A percentile compares a stretch with the other conserved stretches of the same genome.
These are phyloP conservation scores for Merops nubicus DNA, from an alignment of 2,113 vertebrate genomes.

Conservation along the genomic window DNA sequence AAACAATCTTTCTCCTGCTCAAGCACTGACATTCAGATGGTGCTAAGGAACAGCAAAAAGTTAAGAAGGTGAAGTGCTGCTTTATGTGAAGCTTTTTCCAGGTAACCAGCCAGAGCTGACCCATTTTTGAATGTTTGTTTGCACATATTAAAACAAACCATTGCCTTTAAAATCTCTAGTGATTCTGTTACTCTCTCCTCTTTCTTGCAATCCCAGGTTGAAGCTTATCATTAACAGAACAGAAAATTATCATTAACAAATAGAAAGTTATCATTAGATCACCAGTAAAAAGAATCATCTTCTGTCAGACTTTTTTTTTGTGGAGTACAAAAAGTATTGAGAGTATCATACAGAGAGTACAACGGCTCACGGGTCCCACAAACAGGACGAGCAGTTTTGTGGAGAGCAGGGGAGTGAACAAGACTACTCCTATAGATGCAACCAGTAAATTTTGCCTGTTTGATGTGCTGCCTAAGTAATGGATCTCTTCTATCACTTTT, in stretches of 20 bases:
- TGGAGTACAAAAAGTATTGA: neutral
- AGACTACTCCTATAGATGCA: neutral
- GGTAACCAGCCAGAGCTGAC: neutral
- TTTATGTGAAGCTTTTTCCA: neutral
- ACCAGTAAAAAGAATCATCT: neutral
- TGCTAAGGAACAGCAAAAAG: neutral
- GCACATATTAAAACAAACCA: neutral
- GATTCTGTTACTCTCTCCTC: neutral
- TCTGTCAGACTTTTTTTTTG: neutral
- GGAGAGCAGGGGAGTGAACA: neutral
- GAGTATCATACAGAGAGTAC: neutral
- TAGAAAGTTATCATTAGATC: neutral
- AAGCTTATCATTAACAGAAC: neutral
- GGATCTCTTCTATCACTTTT: neutral
- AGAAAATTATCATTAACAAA: neutral
- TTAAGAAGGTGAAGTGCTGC: neutral
- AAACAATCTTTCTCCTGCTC: neutral
- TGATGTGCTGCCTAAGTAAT: neutral
- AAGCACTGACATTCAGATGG: neutral
- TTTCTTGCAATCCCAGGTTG: neutral
- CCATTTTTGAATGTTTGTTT: constrained; percentile 16
- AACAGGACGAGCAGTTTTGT: neutral
- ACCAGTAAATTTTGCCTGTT: neutral
- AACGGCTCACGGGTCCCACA: neutral
- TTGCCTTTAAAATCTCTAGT: neutral